A percentile compares a stretch with the other conserved stretches of the same genome.
Conservation (phyloP, 2,888 invertebrate species). For the Axea sp. region DNA sequence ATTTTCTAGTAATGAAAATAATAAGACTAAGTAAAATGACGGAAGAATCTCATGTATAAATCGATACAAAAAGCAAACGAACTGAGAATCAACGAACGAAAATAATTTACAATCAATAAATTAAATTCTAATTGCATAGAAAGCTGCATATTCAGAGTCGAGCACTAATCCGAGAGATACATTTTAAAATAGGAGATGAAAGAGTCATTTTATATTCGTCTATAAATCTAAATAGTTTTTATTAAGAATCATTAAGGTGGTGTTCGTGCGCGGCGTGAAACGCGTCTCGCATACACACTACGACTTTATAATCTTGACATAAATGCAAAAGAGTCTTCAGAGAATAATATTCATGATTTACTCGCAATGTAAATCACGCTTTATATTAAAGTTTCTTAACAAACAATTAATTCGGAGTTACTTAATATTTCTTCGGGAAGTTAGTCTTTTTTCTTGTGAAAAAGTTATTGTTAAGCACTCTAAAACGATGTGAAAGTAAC, state of each 20-base stretch:
- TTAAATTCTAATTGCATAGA: constrained; percentile 37
- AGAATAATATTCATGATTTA: constrained; percentile 60
- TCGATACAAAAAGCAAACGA: constrained; percentile 8
- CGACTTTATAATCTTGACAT: constrained; percentile 53
- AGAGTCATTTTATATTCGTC: constrained; percentile 46
- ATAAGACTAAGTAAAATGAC: too few species aligned
- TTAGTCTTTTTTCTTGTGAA: constrained; percentile 8
- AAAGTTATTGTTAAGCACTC: constrained; percentile 10
- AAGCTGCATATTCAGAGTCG: constrained; percentile 25
- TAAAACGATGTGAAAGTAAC: constrained; percentile 10
- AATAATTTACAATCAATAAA: constrained; percentile 54
- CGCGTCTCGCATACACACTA: constrained; percentile 45
- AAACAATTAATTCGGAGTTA: constrained; percentile 49
- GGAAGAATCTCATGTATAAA: too few species aligned
- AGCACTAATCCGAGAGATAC: constrained; percentile 36
- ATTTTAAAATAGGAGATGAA: constrained; percentile 39
- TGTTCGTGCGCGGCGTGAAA: constrained; percentile 31
- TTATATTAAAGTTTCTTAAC: constrained; percentile 51
- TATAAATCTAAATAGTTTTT: constrained; percentile 53
- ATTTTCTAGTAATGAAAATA: too few species aligned
- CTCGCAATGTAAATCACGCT: constrained; percentile 50
- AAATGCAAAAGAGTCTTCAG: constrained; percentile 53
- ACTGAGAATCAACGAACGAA: constrained; percentile 10
- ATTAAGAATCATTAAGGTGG: constrained; percentile 52
- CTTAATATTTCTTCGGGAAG: constrained; percentile 42